These are phyloP conservation scores for Tor tambroides DNA, from an alignment of 2,113 vertebrate genomes.

Conservation along the genomic window DNA sequence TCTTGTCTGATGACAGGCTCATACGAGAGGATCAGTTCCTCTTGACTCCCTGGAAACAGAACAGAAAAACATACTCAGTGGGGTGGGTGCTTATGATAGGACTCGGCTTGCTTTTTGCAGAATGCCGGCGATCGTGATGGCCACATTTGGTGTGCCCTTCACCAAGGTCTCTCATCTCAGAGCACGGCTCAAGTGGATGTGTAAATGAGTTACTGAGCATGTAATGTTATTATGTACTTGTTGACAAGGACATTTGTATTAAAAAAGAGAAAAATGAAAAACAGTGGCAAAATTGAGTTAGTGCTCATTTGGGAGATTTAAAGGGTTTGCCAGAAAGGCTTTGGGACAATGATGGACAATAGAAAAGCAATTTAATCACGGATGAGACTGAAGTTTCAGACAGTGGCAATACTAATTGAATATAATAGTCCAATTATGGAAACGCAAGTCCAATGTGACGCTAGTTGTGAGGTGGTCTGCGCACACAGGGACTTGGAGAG, in stretches of 20 bases:
- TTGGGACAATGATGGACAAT: constrained; percentile 22
- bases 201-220: constrained; percentile 48
- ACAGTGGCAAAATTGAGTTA: constrained; percentile 29
- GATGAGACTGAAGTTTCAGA: constrained; percentile 31
- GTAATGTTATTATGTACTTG: constrained; percentile 5
- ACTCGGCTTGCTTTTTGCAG: not conserved
- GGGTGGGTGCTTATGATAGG: not conserved
- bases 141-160: not conserved
- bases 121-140: not conserved
- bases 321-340: constrained; percentile 1
- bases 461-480: constrained; percentile 19
- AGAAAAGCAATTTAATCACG: constrained; percentile 8
- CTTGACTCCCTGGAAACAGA: constrained; percentile 88
- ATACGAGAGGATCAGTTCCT: constrained; percentile 94
- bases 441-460: not conserved
- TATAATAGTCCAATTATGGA: constrained; percentile 30
- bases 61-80: constrained; percentile 61
- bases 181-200: constrained; percentile 5
- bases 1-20: constrained; percentile 94
- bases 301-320: constrained; percentile 21
- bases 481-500: not conserved
- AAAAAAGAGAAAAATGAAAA: constrained; percentile 13
- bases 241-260: constrained; percentile 30
- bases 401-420: constrained; percentile 33
- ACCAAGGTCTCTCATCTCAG: constrained; percentile 24